Conservation (phyloP, 1,140 invertebrate species). For the Diorhabda sublineata region DNA sequence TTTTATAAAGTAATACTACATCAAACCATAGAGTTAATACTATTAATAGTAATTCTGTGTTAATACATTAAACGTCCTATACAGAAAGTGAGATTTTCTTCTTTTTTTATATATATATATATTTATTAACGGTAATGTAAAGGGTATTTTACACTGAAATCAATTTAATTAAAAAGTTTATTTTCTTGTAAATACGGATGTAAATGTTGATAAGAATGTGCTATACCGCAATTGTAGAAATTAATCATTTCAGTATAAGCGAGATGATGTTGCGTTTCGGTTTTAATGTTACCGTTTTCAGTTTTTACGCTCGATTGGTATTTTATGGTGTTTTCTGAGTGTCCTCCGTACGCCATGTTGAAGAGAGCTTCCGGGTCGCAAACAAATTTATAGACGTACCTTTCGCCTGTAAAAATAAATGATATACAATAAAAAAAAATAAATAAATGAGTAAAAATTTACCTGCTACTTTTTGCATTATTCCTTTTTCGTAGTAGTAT, state of each 20-base stretch:
- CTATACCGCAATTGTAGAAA: constrained; percentile 46
- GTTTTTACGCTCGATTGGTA: constrained; percentile 24
- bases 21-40: neutral
- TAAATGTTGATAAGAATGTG: constrained; percentile 44
- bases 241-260: constrained; percentile 47
- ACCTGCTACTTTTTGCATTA: constrained; percentile 97
- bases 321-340: constrained; percentile 28
- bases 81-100: neutral
- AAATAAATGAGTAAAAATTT: constrained; percentile 29
- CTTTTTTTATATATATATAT: neutral
- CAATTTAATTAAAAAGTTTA: neutral
- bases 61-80: neutral
- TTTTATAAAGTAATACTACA: too few species aligned
- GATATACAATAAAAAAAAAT: neutral
- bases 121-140: too few species aligned
- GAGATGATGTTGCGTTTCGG: constrained; percentile 41
- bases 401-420: constrained; percentile 64
- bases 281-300: constrained; percentile 36
- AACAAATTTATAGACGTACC: constrained; percentile 95
- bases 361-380: constrained; percentile 91
- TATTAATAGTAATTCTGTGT: neutral
- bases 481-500: constrained; percentile 97
- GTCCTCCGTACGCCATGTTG: constrained; percentile 69
- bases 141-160: too few species aligned
- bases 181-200: constrained; percentile 43